phyloP scores from a whole-genome alignment of 2,113 vertebrate genomes.

The Phyllostomus discolor region DNA sequence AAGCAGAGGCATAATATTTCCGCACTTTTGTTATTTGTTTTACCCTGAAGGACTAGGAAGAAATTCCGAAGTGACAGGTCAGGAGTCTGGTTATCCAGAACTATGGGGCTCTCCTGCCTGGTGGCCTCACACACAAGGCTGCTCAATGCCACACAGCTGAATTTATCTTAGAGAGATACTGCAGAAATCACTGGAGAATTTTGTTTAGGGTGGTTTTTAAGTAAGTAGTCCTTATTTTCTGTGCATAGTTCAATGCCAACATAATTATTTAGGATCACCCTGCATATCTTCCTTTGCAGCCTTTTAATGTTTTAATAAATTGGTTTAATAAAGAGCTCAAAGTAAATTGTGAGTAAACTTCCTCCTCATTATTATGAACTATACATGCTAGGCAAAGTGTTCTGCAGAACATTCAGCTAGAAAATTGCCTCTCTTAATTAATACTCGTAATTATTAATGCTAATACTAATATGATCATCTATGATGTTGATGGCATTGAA shows the following conservation, averaged over 20 bases:
- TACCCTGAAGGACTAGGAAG: neutral
- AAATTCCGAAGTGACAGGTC: neutral
- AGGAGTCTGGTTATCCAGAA: neutral
- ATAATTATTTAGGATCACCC: neutral
- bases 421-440: constrained; percentile 20
- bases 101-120: neutral
- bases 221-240: constrained; percentile 9
- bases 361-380: neutral
- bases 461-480: neutral
- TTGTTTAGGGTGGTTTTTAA: neutral
- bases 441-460: constrained; percentile 17
- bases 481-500: neutral
- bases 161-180: neutral
- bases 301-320: constrained; percentile 34
- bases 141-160: neutral
- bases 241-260: neutral
- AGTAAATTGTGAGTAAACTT: constrained; percentile 39
- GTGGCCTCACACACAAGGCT: neutral
- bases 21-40: neutral
- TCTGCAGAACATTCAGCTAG: neutral
- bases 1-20: neutral
- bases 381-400: neutral
- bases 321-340: neutral
- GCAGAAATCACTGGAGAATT: neutral
- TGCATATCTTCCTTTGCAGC: neutral